Conservation (phyloP, 2,113 vertebrate genomes). For the Rafetus swinhoei region DNA sequence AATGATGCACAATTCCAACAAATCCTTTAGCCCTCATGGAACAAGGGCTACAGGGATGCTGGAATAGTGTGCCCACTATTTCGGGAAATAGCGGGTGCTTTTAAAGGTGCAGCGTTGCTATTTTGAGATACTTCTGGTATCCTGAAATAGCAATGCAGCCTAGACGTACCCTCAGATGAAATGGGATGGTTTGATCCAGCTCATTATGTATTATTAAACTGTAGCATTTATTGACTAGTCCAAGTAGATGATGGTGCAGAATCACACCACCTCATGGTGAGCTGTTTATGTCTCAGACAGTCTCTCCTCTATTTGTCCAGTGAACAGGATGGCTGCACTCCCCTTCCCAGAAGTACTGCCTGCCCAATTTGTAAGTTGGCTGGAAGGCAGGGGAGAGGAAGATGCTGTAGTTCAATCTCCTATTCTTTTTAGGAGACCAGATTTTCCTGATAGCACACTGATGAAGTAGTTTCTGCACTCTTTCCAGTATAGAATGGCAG, state of each 20-base stretch:
- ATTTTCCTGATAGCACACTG: rapidly evolving
- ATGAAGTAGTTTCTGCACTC: rapidly evolving
- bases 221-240: background rate
- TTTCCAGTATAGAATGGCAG: background rate
- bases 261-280: background rate
- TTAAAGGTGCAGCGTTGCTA: too few species aligned
- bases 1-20: too few species aligned
- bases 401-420: background rate
- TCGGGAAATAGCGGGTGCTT: too few species aligned
- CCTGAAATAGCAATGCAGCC: too few species aligned
- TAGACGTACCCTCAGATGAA: background rate
- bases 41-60: too few species aligned
- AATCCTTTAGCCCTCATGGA: too few species aligned
- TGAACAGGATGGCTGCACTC: background rate
- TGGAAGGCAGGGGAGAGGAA: background rate
- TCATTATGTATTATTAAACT: background rate
- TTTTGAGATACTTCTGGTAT: too few species aligned
- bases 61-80: too few species aligned
- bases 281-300: background rate
- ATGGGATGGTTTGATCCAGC: background rate
- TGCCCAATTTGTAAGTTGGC: background rate
- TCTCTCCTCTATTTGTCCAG: background rate
- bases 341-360: background rate
- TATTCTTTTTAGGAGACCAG: rapidly evolving
- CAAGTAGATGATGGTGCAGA: rapidly evolving